Evolutionary conservation across 2,797 vertebrate genomes (phyloP).

Genomic region (Pelodytes ibericus): DNA sequence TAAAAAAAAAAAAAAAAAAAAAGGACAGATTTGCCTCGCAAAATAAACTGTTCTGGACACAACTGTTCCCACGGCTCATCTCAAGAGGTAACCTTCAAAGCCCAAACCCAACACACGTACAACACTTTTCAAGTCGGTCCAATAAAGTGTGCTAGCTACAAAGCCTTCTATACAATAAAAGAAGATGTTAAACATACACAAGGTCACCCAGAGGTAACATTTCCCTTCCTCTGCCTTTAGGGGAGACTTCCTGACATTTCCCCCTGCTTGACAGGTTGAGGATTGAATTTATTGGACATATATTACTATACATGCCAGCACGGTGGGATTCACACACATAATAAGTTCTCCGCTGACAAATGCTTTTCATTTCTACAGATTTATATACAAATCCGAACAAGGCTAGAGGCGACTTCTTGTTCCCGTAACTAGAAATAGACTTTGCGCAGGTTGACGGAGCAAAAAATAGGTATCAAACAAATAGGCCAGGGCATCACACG

Average conservation of each 20-base stretch:
- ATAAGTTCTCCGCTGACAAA: conserved; percentile 18
- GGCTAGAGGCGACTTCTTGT: too few species aligned
- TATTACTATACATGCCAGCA: background rate
- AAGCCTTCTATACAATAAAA: conserved; percentile 28
- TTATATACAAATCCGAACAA: too few species aligned
- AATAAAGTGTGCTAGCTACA: conserved; percentile 22
- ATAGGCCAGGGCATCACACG: too few species aligned
- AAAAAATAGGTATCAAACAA: too few species aligned
- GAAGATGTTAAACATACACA: conserved; percentile 17
- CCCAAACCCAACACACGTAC: background rate
- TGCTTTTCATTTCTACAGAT: background rate
- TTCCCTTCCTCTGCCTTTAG: conserved; percentile 36
- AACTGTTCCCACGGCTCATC: conserved; percentile 10
- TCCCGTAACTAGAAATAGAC: too few species aligned
- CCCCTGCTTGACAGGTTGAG: conserved; percentile 15
- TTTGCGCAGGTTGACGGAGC: too few species aligned
- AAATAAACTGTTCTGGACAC: conserved; percentile 17
- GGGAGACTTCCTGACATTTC: conserved; percentile 43
- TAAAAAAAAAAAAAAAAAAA: too few species aligned
- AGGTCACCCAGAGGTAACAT: conserved; percentile 22
- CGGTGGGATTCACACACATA: conserved; percentile 5
- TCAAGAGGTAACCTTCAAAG: conserved; percentile 21
- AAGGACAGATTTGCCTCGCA: background rate
- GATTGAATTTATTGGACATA: conserved; percentile 34
- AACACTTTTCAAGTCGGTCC: conserved; percentile 39